Conservation (phyloP, 1,140 invertebrate species). For the Neodiprion virginianus region DNA sequence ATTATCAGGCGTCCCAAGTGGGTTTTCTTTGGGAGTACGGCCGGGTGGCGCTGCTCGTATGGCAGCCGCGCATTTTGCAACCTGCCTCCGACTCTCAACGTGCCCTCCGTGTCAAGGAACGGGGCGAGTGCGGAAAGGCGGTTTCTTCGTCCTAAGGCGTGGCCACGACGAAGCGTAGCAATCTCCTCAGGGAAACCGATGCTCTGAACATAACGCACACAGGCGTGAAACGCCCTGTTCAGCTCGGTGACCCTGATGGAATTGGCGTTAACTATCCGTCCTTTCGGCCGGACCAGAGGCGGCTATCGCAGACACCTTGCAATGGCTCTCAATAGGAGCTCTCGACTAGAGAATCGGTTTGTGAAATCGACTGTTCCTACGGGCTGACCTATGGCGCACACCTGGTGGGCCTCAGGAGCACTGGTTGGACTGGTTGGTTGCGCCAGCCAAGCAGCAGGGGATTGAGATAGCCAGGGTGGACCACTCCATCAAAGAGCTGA, state of each 20-base stretch:
- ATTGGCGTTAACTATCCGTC: too few species aligned
- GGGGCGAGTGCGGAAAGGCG: neutral
- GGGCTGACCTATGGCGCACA: too few species aligned
- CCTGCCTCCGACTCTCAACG: neutral
- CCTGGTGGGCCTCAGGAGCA: too few species aligned
- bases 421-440: too few species aligned
- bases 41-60: neutral
- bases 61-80: neutral
- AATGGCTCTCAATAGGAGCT: neutral
- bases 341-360: neutral
- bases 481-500: conserved; percentile 28
- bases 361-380: too few species aligned
- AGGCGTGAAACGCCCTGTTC: too few species aligned
- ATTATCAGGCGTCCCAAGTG: conserved; percentile 31
- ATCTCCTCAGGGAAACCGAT: too few species aligned
- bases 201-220: too few species aligned
- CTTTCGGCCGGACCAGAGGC: too few species aligned
- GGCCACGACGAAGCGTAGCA: neutral
- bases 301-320: too few species aligned
- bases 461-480: neutral
- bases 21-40: neutral
- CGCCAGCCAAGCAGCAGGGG: too few species aligned
- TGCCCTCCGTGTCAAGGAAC: neutral
- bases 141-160: neutral
- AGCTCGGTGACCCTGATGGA: too few species aligned